Evolutionary conservation across 2,888 invertebrate species (phyloP).

Genomic region (Callosobruchus maculatus): DNA sequence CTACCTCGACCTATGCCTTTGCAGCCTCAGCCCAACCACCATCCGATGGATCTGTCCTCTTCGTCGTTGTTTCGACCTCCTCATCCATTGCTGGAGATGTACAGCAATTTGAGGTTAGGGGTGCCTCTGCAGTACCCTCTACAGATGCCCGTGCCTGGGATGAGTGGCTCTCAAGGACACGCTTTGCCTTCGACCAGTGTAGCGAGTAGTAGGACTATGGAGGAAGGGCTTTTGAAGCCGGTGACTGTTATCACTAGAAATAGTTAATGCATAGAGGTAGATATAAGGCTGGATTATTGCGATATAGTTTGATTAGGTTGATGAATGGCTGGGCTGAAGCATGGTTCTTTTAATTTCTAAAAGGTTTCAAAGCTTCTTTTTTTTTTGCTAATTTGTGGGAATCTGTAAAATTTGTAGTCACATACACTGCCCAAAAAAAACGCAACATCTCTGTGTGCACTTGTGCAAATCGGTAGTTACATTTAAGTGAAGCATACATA

Average conservation of each 20-base stretch:
- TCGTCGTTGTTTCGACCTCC: slow-evolving; percentile 30
- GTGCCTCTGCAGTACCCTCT: slow-evolving; percentile 34
- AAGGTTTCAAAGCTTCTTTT: too few relatives aligned
- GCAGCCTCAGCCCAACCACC: slow-evolving; percentile 33
- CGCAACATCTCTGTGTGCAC: too few relatives aligned
- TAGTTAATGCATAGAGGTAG: slow-evolving; percentile 7
- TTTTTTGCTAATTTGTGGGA: too few relatives aligned
- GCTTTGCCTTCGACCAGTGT: slow-evolving; percentile 21
- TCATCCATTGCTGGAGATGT: slow-evolving; percentile 33
- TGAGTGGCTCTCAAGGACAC: slow-evolving; percentile 2
- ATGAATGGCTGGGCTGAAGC: too few relatives aligned
- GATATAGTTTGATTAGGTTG: too few relatives aligned
- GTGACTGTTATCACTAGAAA: slow-evolving; percentile 45
- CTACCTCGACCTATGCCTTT: slow-evolving; percentile 54
- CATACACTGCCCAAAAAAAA: too few relatives aligned
- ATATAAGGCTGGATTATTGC: background rate
- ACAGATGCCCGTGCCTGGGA: slow-evolving; percentile 29
- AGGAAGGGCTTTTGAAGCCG: slow-evolving; percentile 44
- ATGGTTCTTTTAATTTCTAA: too few relatives aligned
- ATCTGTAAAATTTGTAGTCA: too few relatives aligned
- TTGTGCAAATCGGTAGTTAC: too few relatives aligned
- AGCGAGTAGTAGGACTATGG: slow-evolving; percentile 19
- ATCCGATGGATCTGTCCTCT: slow-evolving; percentile 10
- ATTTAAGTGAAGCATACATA: too few relatives aligned
- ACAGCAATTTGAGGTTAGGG: slow-evolving; percentile 33